Base-by-base conservation (phyloP, 2,113 vertebrate genomes). In the Entelurus aequoreus region DNA sequence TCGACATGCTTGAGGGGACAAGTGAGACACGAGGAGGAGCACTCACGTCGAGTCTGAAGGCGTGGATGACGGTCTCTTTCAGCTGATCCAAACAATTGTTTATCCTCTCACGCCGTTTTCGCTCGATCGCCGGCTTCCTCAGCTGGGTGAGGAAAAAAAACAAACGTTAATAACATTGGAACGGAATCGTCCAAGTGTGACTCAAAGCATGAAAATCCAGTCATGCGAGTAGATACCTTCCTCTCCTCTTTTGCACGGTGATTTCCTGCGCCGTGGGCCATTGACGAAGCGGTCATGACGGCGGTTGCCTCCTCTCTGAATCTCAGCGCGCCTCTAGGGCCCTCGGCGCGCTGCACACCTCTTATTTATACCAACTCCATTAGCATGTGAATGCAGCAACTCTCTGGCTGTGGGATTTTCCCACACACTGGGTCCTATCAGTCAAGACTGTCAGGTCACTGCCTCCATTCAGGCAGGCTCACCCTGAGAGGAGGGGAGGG, bases 31-130 rank as follows among this genome's bases (percentile, higher is more conserved):
- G 47, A 8, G 59, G 19, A 6, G 14, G 6, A 48, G 70, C 44
- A 89, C 94, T 94, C 88, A 95, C 94, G 78, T 94, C 94, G n/a
- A 95, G 87, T 14, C 87, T 92, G 72, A 96, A 96, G 0, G 87
- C 93, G 0, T 88, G 91, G 65, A 93, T 91, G 35, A 94, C 93
- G 0, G 93, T 92, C 77, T 94, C 92, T 72, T 95, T 95, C 56
- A 96, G 89, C 72, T 96, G 93, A 62, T 95, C 94, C 85, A 95
- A 72, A 68, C 92, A 95, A 49, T 89, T 93, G 61, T 96, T 95
- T 69, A 95, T 96, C 81, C 94, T 91, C 82, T 94, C 94, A 14
- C 93, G 89, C 58, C 93, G 77, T 66, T 94, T 94, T 66, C 94
- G 90, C 77, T 96, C 94, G 51, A 96, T 94, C 0, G 95, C 91